Base-by-base conservation (phyloP, 1,140 invertebrate genomes). In the Dinoponera quadriceps region DNA sequence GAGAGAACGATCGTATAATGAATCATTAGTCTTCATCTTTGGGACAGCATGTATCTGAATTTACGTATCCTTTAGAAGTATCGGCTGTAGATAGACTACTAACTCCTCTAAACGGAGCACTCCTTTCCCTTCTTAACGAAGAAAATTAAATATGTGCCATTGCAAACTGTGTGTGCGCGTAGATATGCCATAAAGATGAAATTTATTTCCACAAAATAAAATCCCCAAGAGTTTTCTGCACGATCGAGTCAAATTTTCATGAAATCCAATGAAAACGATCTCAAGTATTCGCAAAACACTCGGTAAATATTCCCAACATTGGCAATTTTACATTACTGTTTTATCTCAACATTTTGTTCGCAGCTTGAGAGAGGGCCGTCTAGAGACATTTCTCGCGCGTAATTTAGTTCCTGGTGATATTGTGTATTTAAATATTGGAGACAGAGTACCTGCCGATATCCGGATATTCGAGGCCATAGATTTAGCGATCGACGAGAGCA, bases 341-440 rank as follows among this genome's bases (percentile, higher is more conserved):
- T 18, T 0, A 78, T 63, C 66, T 18, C 55, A 25, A 81, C 29
- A 22, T 84, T 75, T 83, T 63, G 29, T 82, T 94, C 95, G 60
- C 92, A 97, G 97, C 91, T 94, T 99, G 77, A 95, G 99, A 69
- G 98, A 99, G 94, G 97, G 98, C 49, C 96, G 96, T 18, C 91
- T 98, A 49, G 97, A 99, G 90, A 97, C 97, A 66, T 99, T 99
- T 94, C 95, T 99, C 38, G 99, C 99, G 0, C 95, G 98, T 72
- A 98, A 99, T 92, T 95, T 99, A 63, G 99, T 99, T 14, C 99
- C 99, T n/a, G 99, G 99, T 13, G 99, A 99, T 94, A 95, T 99
- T 84, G 97, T 99, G 0, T 95, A 97, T 90, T 95, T 99, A 22
- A 98, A 97, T 92, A 97, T 99, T 33, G 99, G 99, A 18, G 99